A percentile compares a stretch with the other conserved stretches of the same genome.
Conservation (phyloP, 2,888 invertebrate species). For the Metellina segmentata region DNA sequence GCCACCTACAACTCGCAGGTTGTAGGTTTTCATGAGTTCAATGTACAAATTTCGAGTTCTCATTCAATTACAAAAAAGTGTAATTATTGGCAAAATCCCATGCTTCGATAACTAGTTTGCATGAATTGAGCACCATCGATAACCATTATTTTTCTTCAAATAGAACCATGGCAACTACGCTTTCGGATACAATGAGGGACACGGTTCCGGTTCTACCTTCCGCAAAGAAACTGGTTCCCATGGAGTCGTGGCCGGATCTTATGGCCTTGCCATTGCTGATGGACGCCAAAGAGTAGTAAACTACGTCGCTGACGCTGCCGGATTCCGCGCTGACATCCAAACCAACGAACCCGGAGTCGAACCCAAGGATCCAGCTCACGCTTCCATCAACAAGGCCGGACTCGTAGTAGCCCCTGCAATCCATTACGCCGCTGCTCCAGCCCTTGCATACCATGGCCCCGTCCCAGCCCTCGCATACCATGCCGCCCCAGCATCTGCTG, state of each 20-base stretch:
- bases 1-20: too few species aligned
- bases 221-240: conserved; percentile 77
- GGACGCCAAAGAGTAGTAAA: conserved; percentile 78
- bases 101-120: too few species aligned
- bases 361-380: conserved; percentile 76
- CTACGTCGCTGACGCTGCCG: conserved; percentile 78
- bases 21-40: too few species aligned
- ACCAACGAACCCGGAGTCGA: conserved; percentile 78
- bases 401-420: conserved; percentile 53
- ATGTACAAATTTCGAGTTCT: too few species aligned
- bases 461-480: background rate
- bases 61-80: too few species aligned
- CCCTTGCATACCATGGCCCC: background rate
- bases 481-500: background rate
- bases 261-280: conserved; percentile 77
- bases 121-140: too few species aligned
- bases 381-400: conserved; percentile 76
- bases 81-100: too few species aligned
- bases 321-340: conserved; percentile 77
- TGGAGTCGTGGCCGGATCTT: conserved; percentile 77
- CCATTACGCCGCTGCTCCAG: conserved; percentile 9
- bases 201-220: conserved; percentile 77
- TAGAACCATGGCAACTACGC: conserved; percentile 77
- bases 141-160: background rate
- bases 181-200: conserved; percentile 78